Conservation (phyloP, 1,140 invertebrate genomes). For the Sipha flava region DNA sequence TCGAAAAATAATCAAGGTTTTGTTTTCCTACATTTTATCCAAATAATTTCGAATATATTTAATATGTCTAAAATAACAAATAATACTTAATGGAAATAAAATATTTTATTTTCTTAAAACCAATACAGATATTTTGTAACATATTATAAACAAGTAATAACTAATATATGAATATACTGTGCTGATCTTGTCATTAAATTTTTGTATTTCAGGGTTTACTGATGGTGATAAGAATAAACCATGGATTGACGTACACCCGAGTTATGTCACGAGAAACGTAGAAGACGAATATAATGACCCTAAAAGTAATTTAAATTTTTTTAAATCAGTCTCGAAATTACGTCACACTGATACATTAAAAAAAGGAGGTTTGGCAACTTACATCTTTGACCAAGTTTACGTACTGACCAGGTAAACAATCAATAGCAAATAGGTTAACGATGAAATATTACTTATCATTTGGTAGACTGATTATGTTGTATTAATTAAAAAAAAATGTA, state of each 20-base stretch:
- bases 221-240: slow-evolving; percentile 44
- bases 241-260: slow-evolving; percentile 58
- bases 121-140: neutral
- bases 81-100: no score
- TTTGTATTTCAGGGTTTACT: slow-evolving; percentile 51
- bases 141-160: neutral
- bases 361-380: slow-evolving; percentile 39
- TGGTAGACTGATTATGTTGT: neutral
- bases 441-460: no score
- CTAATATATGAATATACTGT: neutral
- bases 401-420: neutral
- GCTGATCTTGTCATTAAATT: no score
- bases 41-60: no score
- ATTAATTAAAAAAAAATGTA: neutral
- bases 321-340: slow-evolving; percentile 45
- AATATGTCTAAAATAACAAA: no score
- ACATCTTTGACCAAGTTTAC: slow-evolving; percentile 34
- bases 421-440: no score
- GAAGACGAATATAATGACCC: slow-evolving; percentile 26
- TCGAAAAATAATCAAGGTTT: no score
- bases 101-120: no score
- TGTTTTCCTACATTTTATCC: no score
- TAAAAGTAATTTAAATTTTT: slow-evolving; percentile 49
- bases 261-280: slow-evolving; percentile 49
- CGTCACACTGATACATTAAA: slow-evolving; percentile 43